phyloP scores from a whole-genome alignment of 2,113 vertebrate genomes.

The Leptosomus discolor region DNA sequence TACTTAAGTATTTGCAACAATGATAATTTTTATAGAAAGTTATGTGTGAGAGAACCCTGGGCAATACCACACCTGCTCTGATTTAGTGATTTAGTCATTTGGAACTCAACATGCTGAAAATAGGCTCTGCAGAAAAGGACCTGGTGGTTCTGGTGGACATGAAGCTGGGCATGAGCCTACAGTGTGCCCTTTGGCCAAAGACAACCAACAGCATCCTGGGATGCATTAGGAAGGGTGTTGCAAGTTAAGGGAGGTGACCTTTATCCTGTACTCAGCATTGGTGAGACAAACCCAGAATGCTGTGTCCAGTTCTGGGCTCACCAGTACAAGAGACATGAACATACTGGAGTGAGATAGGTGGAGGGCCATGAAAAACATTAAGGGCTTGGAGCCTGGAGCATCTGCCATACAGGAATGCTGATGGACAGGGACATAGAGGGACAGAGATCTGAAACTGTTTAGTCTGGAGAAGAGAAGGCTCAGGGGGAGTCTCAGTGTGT shows the following conservation, averaged over 20 bases:
- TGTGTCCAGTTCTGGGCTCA: not conserved
- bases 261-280: not conserved
- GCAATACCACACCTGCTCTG: not conserved
- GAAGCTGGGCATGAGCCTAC: fast-evolving
- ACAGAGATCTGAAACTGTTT: not conserved
- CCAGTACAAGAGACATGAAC: not conserved
- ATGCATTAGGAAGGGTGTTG: not conserved
- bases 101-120: not conserved
- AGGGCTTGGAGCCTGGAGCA: not conserved
- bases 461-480: not conserved
- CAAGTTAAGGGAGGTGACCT: not conserved
- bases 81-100: not conserved
- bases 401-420: not conserved
- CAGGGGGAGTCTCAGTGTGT: too few relatives aligned
- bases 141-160: not conserved
- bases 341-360: not conserved
- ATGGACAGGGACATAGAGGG: too few relatives aligned
- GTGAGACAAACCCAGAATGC: not conserved
- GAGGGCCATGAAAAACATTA: not conserved
- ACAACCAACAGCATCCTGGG: not conserved
- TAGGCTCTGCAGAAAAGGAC: not conserved
- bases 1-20: not conserved
- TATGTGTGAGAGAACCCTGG: not conserved
- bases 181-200: not conserved
- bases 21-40: not conserved